Conservation (phyloP, 1,140 invertebrate species). For the Drosophila quadrilineata region DNA sequence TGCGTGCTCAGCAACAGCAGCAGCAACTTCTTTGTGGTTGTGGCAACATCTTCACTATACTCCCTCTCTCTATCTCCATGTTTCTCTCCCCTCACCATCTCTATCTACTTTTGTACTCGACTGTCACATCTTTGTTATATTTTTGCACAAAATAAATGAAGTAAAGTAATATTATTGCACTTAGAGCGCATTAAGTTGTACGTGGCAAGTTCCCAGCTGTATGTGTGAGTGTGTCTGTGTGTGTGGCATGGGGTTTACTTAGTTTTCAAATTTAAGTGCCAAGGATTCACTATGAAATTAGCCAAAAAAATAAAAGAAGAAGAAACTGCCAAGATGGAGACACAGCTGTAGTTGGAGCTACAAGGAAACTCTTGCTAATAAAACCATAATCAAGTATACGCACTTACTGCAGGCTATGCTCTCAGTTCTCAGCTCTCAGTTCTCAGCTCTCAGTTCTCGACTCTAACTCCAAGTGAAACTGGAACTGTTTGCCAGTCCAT, state of each 20-base stretch:
- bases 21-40: conserved; percentile 36
- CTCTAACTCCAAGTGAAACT: background rate
- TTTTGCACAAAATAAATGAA: conserved; percentile 80
- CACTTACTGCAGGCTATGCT: conserved; percentile 46
- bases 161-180: conserved; percentile 81
- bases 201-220: too few relatives aligned
- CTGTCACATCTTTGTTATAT: conserved; percentile 79
- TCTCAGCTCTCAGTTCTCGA: background rate
- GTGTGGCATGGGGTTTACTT: conserved; percentile 41
- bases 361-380: conserved; percentile 47
- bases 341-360: conserved; percentile 1
- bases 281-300: conserved; percentile 73
- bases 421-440: background rate
- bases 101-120: conserved; percentile 33
- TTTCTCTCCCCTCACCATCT: too few relatives aligned
- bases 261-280: conserved; percentile 77
- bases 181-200: conserved; percentile 79
- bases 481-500: background rate
- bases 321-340: conserved; percentile 5
- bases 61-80: too few relatives aligned
- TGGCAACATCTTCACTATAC: background rate
- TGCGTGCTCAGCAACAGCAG: conserved; percentile 60
- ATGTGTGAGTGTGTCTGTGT: conserved; percentile 42
- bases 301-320: conserved; percentile 56
- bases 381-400: conserved; percentile 78